These are phyloP conservation scores for Sterrhoptilus dennistouni DNA, from an alignment of 2,113 vertebrate genomes.

Conservation along the genomic window DNA sequence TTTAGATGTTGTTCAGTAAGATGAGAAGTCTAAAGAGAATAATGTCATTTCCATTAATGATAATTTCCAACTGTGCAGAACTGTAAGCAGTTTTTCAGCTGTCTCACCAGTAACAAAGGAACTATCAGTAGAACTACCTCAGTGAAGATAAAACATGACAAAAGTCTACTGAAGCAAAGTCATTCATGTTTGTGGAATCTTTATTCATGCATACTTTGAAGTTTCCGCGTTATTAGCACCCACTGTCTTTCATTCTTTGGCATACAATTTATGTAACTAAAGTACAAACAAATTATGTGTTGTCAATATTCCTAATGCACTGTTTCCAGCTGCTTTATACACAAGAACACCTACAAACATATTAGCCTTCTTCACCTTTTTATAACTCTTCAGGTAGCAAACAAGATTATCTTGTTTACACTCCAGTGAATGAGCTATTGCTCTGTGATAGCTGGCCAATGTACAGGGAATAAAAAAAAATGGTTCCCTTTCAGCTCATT, in stretches of 20 bases:
- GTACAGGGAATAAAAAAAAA: not conserved
- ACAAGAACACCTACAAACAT: not conserved
- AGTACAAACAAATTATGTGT: not conserved
- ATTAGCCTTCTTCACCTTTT: not conserved
- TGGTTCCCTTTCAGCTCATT: not conserved
- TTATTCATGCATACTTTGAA: not conserved
- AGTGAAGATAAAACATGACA: not conserved
- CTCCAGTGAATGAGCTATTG: not conserved
- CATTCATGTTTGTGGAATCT: not conserved
- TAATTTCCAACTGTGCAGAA: not conserved
- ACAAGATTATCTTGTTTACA: not conserved
- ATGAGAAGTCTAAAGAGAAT: not conserved
- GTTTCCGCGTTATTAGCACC: not conserved
- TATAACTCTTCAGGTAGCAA: not conserved
- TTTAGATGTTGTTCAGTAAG: not conserved
- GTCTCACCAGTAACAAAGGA: not conserved
- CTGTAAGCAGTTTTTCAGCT: not conserved
- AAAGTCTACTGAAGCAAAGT: not conserved
- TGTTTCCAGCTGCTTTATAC: not conserved
- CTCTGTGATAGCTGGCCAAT: not conserved
- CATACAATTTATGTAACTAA: not conserved
- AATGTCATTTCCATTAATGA: not conserved
- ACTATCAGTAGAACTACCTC: not conserved
- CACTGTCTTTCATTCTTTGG: not conserved
- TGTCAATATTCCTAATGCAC: not conserved